phyloP scores from a whole-genome alignment of 2,888 invertebrate genomes.

The Drosophila niveifrons region DNA sequence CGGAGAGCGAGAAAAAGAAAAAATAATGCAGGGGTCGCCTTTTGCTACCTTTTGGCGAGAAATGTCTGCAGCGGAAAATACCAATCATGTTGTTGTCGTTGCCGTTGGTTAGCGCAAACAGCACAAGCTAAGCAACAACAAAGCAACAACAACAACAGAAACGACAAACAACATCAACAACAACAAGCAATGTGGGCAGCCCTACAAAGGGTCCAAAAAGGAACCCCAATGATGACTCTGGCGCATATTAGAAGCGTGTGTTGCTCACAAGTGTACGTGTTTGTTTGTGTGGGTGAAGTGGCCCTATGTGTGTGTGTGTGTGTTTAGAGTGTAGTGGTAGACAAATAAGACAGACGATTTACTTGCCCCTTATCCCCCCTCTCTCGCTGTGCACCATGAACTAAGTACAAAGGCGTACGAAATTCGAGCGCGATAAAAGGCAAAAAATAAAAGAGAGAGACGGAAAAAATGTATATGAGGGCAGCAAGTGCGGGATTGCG shows the following conservation, averaged over 20 bases:
- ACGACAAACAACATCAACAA: constrained; percentile 20
- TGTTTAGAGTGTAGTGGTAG: constrained; percentile 63
- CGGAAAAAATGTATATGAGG: neutral
- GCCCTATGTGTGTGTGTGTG: constrained; percentile 12
- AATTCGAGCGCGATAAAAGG: constrained; percentile 71
- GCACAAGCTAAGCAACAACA: constrained; percentile 16
- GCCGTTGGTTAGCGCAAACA: constrained; percentile 66
- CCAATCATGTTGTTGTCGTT: constrained; percentile 76
- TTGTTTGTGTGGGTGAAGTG: constrained; percentile 26
- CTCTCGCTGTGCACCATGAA: constrained; percentile 18
- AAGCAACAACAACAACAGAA: constrained; percentile 11
- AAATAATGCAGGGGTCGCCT: constrained; percentile 62
- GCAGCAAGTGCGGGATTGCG: too few species aligned
- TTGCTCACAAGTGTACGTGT: constrained; percentile 19
- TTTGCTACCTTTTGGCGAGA: constrained; percentile 55
- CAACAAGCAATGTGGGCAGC: constrained; percentile 40
- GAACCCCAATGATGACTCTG: constrained; percentile 55
- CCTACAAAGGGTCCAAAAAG: constrained; percentile 53
- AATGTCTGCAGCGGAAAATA: constrained; percentile 81
- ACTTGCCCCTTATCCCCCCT: constrained; percentile 60
- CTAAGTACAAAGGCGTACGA: constrained; percentile 47
- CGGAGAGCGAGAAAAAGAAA: constrained; percentile 27
- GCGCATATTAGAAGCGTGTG: constrained; percentile 72
- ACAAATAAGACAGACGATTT: constrained; percentile 82
- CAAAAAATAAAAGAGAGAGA: constrained; percentile 7